Conservation (phyloP, 2,888 invertebrate species). For the Eledona agricola region DNA sequence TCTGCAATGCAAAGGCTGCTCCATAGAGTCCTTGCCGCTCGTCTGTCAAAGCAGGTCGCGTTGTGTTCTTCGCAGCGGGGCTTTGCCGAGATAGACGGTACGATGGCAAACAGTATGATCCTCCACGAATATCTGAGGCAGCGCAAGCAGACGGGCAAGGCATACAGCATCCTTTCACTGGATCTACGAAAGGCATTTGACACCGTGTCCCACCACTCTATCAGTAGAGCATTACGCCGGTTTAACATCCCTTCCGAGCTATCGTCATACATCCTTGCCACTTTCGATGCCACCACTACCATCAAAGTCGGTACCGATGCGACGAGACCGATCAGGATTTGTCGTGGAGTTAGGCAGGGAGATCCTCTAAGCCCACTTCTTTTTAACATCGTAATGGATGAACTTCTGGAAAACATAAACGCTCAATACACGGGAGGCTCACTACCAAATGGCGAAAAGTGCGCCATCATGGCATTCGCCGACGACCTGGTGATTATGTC, state of each 20-base stretch:
- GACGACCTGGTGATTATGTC: conserved; percentile 30
- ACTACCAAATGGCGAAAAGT: conserved; percentile 1
- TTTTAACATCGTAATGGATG: conserved; percentile 27
- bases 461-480: conserved; percentile 26
- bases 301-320: conserved; percentile 29
- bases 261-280: neutral
- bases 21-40: conserved; percentile 42
- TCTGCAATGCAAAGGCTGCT: conserved; percentile 44
- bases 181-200: conserved; percentile 45
- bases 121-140: conserved; percentile 41
- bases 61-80: conserved; percentile 47
- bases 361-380: conserved; percentile 51
- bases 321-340: conserved; percentile 35
- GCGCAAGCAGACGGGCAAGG: conserved; percentile 6
- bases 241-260: conserved; percentile 15
- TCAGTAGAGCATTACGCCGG: conserved; percentile 35
- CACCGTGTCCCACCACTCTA: conserved; percentile 39
- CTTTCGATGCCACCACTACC: conserved; percentile 18
- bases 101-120: conserved; percentile 52
- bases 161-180: conserved; percentile 32
- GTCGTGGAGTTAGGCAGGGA: conserved; percentile 57
- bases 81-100: conserved; percentile 55
- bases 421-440: conserved; percentile 3
- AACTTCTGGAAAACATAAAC: conserved; percentile 30
- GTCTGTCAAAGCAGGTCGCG: conserved; percentile 13